Evolutionary conservation across 2,888 invertebrate species (phyloP), one percentile per base, ranked within the genome.

Genomic region (Drepanosiphum platanoidis): DNA sequence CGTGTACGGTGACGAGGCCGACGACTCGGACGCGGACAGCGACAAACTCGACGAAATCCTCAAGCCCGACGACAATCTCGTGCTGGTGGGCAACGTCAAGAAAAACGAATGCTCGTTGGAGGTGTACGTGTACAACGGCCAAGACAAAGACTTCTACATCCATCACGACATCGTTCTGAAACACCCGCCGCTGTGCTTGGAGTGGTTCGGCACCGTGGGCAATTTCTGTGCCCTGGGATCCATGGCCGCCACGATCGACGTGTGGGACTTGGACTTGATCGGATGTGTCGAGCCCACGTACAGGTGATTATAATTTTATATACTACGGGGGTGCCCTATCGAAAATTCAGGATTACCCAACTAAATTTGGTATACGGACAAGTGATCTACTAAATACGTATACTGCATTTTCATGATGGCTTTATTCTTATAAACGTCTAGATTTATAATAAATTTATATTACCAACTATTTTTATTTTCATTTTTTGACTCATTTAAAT

Each of bases 221-320:
- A 98, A 97, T 90, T 93, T 97, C 88, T 94, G 97, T 88, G 98
- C 98, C 0, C 93, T 98, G 86, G 98, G 97, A 18, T 94, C 94
- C 58, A 97, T 99, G 97, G 94, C 94, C 87, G 95, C 97, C 0
- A 92, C 95, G 68, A 97, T 99, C 86, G 95, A 97, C 88, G 93
- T 99, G n/a, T 99, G 98, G 98, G 98, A 99, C 90, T 90, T 99
- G 70, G 98, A 99, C 90, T 92, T 99, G 86, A 94, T 98, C 87
- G 96, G 98, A 89, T 94, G 94, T 86, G 91, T 98, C 66, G 97
- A 97, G 89, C 97, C 99, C 0, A 94, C 94, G 13, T 52, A 34
- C 27, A 84, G 84, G 84, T 84, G 77, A 70, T 1, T 80, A 36
- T 70, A 13, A 58, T 18, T n/a, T n/a, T n/a, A n/a, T n/a, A n/a